Percentiles rank a stretch among this genome's conserved stretches.
phyloP scores from a whole-genome alignment of 2,797 vertebrate genomes.

The Anniella stebbinsi region DNA sequence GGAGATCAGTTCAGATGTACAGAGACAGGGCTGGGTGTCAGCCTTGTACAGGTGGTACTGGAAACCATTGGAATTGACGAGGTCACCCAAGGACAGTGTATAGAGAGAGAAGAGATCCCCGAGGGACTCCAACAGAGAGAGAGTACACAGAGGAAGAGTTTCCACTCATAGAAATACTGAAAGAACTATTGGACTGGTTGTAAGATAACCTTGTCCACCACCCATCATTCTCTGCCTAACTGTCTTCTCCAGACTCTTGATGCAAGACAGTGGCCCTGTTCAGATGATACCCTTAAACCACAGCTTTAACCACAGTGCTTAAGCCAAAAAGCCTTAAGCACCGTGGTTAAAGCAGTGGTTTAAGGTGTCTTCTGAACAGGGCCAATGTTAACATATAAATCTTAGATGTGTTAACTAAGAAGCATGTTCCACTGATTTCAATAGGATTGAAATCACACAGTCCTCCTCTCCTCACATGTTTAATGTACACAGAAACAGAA shows the following conservation, averaged over 20 bases:
- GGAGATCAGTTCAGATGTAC: background rate
- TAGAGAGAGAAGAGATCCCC: background rate
- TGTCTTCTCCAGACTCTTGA: background rate
- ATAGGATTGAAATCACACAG: too few species aligned
- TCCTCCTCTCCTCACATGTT: too few species aligned
- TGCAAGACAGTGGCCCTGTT: background rate
- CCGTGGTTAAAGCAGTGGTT: too few species aligned
- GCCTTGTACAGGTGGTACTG: background rate
- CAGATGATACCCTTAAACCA: too few species aligned
- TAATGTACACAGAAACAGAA: too few species aligned
- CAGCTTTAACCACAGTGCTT: too few species aligned
- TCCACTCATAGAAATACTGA: background rate
- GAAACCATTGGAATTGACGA: background rate
- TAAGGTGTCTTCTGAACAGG: too few species aligned
- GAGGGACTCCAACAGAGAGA: background rate
- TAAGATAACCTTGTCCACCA: background rate
- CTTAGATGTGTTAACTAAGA: background rate
- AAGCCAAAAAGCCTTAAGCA: too few species aligned
- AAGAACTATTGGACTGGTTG: background rate
- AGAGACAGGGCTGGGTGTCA: background rate
- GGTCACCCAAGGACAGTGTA: background rate
- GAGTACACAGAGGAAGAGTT: background rate
- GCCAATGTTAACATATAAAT: too few species aligned
- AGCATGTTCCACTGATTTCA: background rate
- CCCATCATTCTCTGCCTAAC: background rate